Evolutionary conservation across 2,113 vertebrate genomes (phyloP).

Genomic region (Acanthisitta chloris): DNA sequence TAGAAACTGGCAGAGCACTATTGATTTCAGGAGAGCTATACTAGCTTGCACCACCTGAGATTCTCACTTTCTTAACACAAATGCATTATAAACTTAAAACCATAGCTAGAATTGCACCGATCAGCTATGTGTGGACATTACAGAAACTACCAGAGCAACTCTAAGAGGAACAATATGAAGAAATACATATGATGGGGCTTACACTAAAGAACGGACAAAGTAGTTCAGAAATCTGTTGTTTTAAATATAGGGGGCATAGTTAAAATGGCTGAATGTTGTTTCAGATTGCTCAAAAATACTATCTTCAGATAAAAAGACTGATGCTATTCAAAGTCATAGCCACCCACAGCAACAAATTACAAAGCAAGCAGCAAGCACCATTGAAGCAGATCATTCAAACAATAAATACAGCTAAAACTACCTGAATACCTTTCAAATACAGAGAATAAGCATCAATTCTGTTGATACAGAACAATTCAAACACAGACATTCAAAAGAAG

Average conservation of each 20-base stretch:
- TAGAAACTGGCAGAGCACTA: slow-evolving; percentile 4
- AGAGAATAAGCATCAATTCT: slow-evolving; percentile 12
- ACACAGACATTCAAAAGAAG: slow-evolving; percentile 11
- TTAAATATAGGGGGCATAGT: not conserved
- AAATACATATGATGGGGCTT: not conserved
- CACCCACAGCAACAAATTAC: slow-evolving; percentile 23
- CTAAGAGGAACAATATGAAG: not conserved
- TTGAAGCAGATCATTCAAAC: not conserved
- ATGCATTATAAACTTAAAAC: not conserved
- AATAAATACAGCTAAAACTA: slow-evolving; percentile 26
- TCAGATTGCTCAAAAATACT: not conserved
- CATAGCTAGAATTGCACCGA: not conserved
- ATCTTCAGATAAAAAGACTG: not conserved
- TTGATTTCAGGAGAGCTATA: slow-evolving; percentile 24
- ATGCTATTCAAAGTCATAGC: slow-evolving; percentile 1
- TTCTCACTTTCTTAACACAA: not conserved
- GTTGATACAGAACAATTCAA: not conserved
- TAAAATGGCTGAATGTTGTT: not conserved
- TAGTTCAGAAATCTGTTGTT: not conserved
- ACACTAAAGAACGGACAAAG: not conserved
- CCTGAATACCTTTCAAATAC: not conserved
- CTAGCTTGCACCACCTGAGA: not conserved
- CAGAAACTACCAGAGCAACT: not conserved
- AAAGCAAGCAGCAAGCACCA: not conserved
- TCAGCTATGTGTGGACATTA: not conserved